Base-by-base conservation (phyloP, 2,888 invertebrate species). In the Automeris io region DNA sequence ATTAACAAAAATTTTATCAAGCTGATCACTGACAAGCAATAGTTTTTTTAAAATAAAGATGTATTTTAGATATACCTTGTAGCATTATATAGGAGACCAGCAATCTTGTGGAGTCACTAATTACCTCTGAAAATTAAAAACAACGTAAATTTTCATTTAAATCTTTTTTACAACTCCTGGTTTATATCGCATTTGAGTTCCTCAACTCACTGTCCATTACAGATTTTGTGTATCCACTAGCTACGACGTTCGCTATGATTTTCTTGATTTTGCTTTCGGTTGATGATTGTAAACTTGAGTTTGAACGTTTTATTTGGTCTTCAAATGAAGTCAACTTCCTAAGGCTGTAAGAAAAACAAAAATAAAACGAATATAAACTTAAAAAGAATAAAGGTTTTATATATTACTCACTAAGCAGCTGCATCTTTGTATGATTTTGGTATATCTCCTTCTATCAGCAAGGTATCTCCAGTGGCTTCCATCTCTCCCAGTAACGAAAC, bases 401-500 rank as follows among this genome's bases (percentile, higher is more conserved):
- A n/a, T 26, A 7, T 12, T 37, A 59, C 72, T 72, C 42, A 85
- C 83, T 79, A 81, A 24, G 57, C 50, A 0, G 81, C 76, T 0
- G 73, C 57, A 13, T 76, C 77, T 35, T 72, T 70, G 35, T 59
- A 64, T 1, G 80, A 62, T 47, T 76, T 83, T 0, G 70, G 57
- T n/a, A 74, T 67, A 8, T 66, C 46, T 21, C 70, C 78, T 38
- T 71, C 72, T 6, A 82, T 54, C 1, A 83, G 61, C 1, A 52
- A 44, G 0, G 42, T 26, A 11, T 77, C 73, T 1, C 78, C 80
- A 2, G 68, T 57, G 0, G 56, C 47, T 36, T 83, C 82, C 78
- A 83, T 78, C 54, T 78, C 75, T 18, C 54, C 64, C 12, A 85
- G 42, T 18, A 85, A 40, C 1, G 68, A 52, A 4, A 79, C 66